Evolutionary conservation across 2,113 vertebrate species (phyloP), one percentile per base, ranked within the genome.

Genomic region (Pollachius pollachius): DNA sequence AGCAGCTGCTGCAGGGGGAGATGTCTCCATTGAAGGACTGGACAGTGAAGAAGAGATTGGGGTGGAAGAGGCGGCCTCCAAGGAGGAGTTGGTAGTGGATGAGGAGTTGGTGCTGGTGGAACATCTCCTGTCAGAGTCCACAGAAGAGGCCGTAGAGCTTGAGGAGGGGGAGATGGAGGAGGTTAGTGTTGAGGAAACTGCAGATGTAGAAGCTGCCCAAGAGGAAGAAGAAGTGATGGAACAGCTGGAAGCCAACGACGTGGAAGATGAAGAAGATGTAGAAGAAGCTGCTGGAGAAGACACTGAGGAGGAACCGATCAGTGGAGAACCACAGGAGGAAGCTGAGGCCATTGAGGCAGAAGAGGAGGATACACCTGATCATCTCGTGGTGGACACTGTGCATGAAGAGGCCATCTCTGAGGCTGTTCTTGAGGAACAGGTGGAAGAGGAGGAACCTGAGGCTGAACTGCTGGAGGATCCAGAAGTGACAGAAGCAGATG

Each of bases 101-200:
- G 74, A 83, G 56, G 84, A 65, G n/a, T 52, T 56, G 15, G 13
- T 18, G 17, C 41, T 75, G 67, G 73, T 67, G 17, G 74, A 73
- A 7, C 65, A 73, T 9, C 9, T 18, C n/a, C 17, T 59, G 57
- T 25, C n/a, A 57, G 64, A 74, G 17, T 18, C 21, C n/a, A 27
- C 18, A 15, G 69, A 64, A 15, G 69, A 70, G 27, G 63, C 41
- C 8, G 41, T 7, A 48, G 19, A 30, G 19, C 41, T 48, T 12
- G 41, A 48, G 41, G 41, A 48, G 41, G 41, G 11, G 41, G 41
- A 48, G 41, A 9, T 61, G 56, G 62, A 15, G 5, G 74, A 75
- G 11, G 8, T 19, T 41, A 23, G 23, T 17, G n/a, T 7, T 64
- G 75, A 74, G 23, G 58, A 65, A 15, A 41, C 17, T 5, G 57